Conservation (phyloP, 2,888 invertebrate genomes). For the Salticus scenicus region DNA sequence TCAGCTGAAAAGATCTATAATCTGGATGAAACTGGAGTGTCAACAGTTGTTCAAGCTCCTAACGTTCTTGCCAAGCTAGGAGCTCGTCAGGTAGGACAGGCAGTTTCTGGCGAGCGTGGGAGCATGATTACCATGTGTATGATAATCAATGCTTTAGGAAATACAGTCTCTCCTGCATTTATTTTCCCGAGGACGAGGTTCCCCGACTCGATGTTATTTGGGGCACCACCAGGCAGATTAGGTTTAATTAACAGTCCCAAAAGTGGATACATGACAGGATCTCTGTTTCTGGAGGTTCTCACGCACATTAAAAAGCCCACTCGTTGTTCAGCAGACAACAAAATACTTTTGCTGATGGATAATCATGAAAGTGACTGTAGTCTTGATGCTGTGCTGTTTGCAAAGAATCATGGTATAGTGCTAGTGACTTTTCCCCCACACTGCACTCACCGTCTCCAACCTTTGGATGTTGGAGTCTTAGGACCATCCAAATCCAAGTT, state of each 20-base stretch:
- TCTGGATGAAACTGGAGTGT: slow-evolving; percentile 11
- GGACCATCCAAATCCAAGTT: too few relatives aligned
- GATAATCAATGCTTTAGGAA: slow-evolving; percentile 9
- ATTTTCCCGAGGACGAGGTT: slow-evolving; percentile 11
- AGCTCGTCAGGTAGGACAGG: slow-evolving; percentile 24
- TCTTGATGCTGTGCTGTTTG: not conserved
- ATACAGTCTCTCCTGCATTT: not conserved
- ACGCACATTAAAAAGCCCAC: not conserved
- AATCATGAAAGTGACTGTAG: not conserved
- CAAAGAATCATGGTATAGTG: not conserved
- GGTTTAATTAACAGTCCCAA: not conserved
- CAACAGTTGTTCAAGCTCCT: slow-evolving; percentile 6
- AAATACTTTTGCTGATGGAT: not conserved
- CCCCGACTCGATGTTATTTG: slow-evolving; percentile 1
- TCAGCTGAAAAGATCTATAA: not conserved
- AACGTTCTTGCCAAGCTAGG: slow-evolving; percentile 11
- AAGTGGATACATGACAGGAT: not conserved
- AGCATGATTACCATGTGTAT: slow-evolving; percentile 14
- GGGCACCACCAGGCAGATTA: not conserved
- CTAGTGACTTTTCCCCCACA: not conserved
- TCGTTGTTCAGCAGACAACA: not conserved
- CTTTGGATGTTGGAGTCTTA: not conserved
- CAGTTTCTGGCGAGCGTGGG: slow-evolving; percentile 2
- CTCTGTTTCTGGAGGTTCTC: slow-evolving; percentile 1
- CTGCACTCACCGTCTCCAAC: not conserved